These are phyloP conservation scores for Habroteleia sp. DNA, from an alignment of 2,888 invertebrate species.

Conservation along the genomic window DNA sequence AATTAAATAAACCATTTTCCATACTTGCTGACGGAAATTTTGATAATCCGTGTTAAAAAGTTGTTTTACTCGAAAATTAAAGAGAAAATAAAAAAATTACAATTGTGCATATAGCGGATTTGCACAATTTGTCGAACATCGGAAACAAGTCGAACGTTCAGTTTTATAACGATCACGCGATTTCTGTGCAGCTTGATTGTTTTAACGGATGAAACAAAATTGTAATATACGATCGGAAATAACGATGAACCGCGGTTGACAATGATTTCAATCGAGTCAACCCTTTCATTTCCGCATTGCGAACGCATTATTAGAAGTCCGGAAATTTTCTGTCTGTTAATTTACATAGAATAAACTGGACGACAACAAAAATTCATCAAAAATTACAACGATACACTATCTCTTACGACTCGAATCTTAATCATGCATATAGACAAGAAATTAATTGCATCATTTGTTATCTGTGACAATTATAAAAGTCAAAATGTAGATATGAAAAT, in stretches of 20 bases:
- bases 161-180: constrained; percentile 41
- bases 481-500: constrained; percentile 19
- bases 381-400: constrained; percentile 39
- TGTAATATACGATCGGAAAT: constrained; percentile 59
- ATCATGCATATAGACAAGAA: constrained; percentile 27
- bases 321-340: constrained; percentile 60
- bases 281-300: constrained; percentile 58
- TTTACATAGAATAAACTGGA: constrained; percentile 40
- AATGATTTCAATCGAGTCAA: constrained; percentile 59
- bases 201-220: constrained; percentile 52
- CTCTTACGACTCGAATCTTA: constrained; percentile 19
- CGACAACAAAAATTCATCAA: constrained; percentile 31
- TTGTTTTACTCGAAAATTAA: too few relatives aligned
- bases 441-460: constrained; percentile 18
- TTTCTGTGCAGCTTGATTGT: constrained; percentile 45
- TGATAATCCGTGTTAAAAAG: too few relatives aligned
- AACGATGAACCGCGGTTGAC: constrained; percentile 61
- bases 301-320: constrained; percentile 54
- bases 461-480: constrained; percentile 17
- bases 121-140: constrained; percentile 18
- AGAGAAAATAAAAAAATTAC: constrained; percentile 1
- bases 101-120: constrained; percentile 11
- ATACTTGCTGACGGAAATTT: too few relatives aligned
- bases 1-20: too few relatives aligned
- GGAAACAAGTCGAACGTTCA: constrained; percentile 13